Base-by-base conservation (phyloP, 1,140 invertebrate species). In the Batillaria attramentaria region DNA sequence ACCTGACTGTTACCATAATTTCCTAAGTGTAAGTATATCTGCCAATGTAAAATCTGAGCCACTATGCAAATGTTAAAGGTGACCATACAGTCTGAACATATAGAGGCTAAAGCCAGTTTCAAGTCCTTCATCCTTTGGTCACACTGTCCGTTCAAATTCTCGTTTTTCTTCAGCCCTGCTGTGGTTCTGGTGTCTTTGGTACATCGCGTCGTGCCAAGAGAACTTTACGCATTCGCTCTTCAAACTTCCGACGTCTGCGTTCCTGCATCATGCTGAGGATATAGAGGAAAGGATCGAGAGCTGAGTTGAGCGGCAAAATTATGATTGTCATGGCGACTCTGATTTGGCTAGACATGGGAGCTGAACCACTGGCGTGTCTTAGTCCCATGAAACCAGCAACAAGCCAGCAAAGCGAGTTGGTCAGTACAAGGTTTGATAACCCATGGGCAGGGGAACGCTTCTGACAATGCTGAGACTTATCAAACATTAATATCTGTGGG, bases 211-310 rank as follows among this genome's bases (percentile, higher is more conserved):
- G n/a, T n/a, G n/a, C n/a, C n/a, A n/a, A n/a, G n/a, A n/a, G n/a
- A n/a, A n/a, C n/a, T n/a, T n/a, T n/a, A n/a, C n/a, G n/a, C 28
- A 65, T 13, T 0, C 62, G n/a, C 28, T 65, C 62, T 35, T 65
- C 31, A 2, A 13, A 35, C 3, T 1, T 5, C 13, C 10, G n/a
- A 5, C 33, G 62, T 65, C 37, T 31, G 33, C 62, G 62, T 35
- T 62, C 1, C n/a, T 10, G 16, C n/a, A 62, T 1, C 57, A 62
- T 28, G n/a, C 24, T 20, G 62, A 28, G 31, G 31, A 70, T 81
- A 41, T 83, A 83, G 2, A 83, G 43, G 62, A 81, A 31, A 13
- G 81, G 81, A 31, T 83, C 78, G 0, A 83, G 57, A 8, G 46
- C 46, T 10, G 46, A 50, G 46, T 50, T 50, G 46, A 50, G 24